Evolutionary conservation across 1,140 invertebrate species (phyloP), one percentile per base, ranked within the genome.

Genomic region (Aphelinus certus): DNA sequence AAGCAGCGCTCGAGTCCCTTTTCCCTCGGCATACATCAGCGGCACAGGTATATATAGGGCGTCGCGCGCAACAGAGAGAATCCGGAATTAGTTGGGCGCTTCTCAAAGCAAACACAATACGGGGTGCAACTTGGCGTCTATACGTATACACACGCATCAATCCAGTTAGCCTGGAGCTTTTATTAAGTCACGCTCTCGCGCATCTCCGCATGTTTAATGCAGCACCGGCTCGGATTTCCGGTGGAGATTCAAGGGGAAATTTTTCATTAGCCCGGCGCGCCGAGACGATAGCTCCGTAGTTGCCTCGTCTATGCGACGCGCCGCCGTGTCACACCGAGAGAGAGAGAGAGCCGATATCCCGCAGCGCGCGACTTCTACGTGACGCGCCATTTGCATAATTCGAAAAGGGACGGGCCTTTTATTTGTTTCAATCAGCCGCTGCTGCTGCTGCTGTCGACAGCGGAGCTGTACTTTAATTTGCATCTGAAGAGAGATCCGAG

Each of bases 351-450:
- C 51, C 57, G 72, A 75, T 58, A 69, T 75, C 66, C 61, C 63
- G 47, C 55, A 62, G 26, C 53, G 63, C 63, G 63, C 71, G 56
- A 51, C 48, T 9, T 67, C 65, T 74, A 68, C 73, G 66, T 75
- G 66, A 70, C 57, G 26, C 26, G 26, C 6, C 3, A 64, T 75
- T 75, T 69, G 60, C 66, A 75, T 75, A 75, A 75, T 75, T 75
- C 47, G 66, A 58, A 69, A 63, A 69, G 61, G 60, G 66, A 69
- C 51, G 45, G 43, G 5, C 49, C 60, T 69, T 69, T 75, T 69
- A 69, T 75, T 75, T 75, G 73, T 75, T 75, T 75, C 66, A 69
- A 75, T 75, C 73, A 64, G 66, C n/a, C 7, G 10, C 45, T 4
- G 1, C 64, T 58, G 9, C 51, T 26, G 26, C 26, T 26, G 26